Evolutionary conservation across 2,113 vertebrate genomes (phyloP).

Genomic region (Petaurus breviceps): DNA sequence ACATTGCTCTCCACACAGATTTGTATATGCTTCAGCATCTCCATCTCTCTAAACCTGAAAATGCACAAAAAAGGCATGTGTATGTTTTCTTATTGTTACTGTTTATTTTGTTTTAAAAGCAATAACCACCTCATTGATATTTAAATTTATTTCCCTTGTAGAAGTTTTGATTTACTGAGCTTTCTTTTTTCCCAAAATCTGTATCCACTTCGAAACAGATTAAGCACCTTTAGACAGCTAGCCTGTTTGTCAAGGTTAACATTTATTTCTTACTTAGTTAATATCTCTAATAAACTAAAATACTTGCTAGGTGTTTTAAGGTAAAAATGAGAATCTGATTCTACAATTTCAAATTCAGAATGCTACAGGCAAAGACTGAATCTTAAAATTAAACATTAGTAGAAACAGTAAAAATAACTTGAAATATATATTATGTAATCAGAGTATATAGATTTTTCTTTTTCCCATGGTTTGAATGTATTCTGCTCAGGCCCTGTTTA

Average conservation of each 20-base stretch:
- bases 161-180: background rate
- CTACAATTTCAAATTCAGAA: constrained; percentile 10
- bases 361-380: background rate
- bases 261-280: constrained; percentile 13
- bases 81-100: background rate
- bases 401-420: background rate
- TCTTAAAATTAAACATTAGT: constrained; percentile 1
- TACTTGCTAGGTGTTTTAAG: background rate
- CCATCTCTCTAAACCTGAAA: background rate
- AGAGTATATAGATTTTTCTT: background rate
- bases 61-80: background rate
- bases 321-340: constrained; percentile 25
- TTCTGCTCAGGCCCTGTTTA: background rate
- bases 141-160: background rate
- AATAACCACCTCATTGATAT: background rate
- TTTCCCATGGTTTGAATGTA: background rate
- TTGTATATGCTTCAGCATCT: too few species aligned
- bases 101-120: background rate
- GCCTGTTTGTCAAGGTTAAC: constrained; percentile 12
- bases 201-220: constrained; percentile 33
- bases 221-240: background rate
- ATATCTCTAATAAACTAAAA: background rate
- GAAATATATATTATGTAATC: background rate
- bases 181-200: background rate
- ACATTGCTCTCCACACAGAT: background rate